Percentiles rank a stretch among this genome's conserved stretches.
phyloP scores from a whole-genome alignment of 1,140 invertebrate species.

The Brachionus paranguensis region DNA sequence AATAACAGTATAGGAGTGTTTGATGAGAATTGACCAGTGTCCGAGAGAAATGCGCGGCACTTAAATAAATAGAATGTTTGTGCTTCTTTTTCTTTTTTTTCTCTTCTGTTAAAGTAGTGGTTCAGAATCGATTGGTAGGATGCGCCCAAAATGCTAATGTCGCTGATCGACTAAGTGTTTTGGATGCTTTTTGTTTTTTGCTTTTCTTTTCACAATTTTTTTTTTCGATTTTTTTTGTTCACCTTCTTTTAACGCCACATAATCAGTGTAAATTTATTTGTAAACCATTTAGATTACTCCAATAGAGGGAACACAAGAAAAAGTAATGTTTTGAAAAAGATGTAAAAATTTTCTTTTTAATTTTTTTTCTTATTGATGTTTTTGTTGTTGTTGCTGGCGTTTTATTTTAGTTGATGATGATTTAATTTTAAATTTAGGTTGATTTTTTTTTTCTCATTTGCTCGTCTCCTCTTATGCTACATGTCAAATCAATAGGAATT shows the following conservation, averaged over 20 bases:
- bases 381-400: no score
- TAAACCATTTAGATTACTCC: neutral
- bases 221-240: neutral
- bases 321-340: neutral
- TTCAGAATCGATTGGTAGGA: neutral
- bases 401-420: neutral
- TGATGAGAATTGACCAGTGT: neutral
- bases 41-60: neutral
- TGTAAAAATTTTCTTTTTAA: neutral
- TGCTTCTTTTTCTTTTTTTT: neutral
- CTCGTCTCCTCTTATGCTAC: neutral
- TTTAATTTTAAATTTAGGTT: neutral
- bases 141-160: neutral
- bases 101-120: neutral
- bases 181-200: neutral
- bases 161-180: neutral
- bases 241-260: neutral
- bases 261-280: neutral
- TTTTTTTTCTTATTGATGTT: neutral
- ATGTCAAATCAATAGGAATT: neutral
- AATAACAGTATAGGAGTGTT: neutral
- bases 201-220: neutral
- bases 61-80: neutral
- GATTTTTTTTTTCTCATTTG: neutral
- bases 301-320: no score